Percentiles rank a stretch among this genome's conserved stretches.
These are phyloP conservation scores for Platysternon megacephalum DNA, from an alignment of 2,113 vertebrate species.

Conservation along the genomic window DNA sequence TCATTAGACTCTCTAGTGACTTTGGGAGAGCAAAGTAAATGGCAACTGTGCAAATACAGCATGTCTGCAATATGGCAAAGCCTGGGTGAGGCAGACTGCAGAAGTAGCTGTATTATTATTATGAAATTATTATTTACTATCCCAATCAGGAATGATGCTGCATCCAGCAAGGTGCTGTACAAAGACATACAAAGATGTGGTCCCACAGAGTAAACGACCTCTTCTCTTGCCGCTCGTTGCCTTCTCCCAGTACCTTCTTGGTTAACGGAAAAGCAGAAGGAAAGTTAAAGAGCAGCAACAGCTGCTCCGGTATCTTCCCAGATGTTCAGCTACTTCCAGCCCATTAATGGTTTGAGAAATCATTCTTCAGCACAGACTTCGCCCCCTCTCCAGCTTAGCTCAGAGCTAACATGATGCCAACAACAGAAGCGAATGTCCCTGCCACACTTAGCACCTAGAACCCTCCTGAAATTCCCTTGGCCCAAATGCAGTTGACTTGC, in stretches of 20 bases:
- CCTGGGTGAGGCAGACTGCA: neutral
- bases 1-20: neutral
- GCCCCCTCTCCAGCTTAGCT: constrained; percentile 62
- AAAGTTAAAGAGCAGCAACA: constrained; percentile 66
- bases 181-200: neutral
- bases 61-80: neutral
- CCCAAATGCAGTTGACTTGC: neutral
- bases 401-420: constrained; percentile 30
- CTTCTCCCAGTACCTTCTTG: constrained; percentile 44
- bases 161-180: constrained; percentile 38
- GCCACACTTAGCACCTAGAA: neutral
- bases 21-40: constrained; percentile 38
- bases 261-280: constrained; percentile 56
- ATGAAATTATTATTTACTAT: constrained; percentile 58
- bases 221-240: neutral
- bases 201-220: neutral
- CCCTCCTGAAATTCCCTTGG: neutral
- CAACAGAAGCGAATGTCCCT: constrained; percentile 11
- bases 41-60: neutral
- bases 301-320: constrained; percentile 70
- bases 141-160: neutral
- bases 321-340: constrained; percentile 66
- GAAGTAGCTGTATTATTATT: constrained; percentile 7
- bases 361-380: constrained; percentile 68
- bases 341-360: constrained; percentile 61